Base-by-base conservation (phyloP, 2,113 vertebrate species). In the Bungarus multicinctus region DNA sequence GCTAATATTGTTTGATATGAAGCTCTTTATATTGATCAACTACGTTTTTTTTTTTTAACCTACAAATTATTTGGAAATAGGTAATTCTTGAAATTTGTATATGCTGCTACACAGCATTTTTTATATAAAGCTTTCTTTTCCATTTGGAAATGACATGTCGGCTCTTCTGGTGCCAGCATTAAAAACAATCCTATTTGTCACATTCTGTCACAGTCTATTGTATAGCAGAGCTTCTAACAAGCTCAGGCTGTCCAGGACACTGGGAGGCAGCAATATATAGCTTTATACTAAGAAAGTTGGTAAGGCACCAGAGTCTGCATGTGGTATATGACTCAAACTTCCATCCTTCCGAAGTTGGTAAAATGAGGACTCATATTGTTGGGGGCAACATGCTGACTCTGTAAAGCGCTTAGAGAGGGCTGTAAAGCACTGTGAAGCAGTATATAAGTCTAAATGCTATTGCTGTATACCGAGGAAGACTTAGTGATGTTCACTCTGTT, bases 181-280 rank as follows among this genome's bases (percentile, higher is more conserved):
- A 98, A 98, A 47, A 97, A 98, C 99, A 99, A 99, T 99, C 94
- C 99, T 99, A 95, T 99, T 99, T 93, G 97, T 99, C 96, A 99
- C 99, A 0, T 99, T 99, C 97, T 99, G 99, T 43, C 99, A 99
- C 98, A 99, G 99, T 98, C 97, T 99, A 94, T 99, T 99, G 98
- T 99, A 99, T 98, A 99, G 99, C 94, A 99, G 99, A 69, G 98
- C 99, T 94, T 99, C 99, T 89, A 99, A 99, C 98, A 99, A 99
- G 96, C 99, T 99, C 88, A 98, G 99, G 90, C 98, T 99, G 99
- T 99, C 99, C 93, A 98, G 99, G 89, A 99, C 99, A 11, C 99
- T 99, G 25, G 99, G 99, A 95, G 99, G 99, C 97, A 98, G 99
- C 50, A 99, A 99, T 57, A 99, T 99, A 96, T 99, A 99, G 96